Percentiles rank a stretch among this genome's conserved stretches.
Evolutionary conservation across 2,888 invertebrate genomes (phyloP).

Genomic region (Metalampra italica): DNA sequence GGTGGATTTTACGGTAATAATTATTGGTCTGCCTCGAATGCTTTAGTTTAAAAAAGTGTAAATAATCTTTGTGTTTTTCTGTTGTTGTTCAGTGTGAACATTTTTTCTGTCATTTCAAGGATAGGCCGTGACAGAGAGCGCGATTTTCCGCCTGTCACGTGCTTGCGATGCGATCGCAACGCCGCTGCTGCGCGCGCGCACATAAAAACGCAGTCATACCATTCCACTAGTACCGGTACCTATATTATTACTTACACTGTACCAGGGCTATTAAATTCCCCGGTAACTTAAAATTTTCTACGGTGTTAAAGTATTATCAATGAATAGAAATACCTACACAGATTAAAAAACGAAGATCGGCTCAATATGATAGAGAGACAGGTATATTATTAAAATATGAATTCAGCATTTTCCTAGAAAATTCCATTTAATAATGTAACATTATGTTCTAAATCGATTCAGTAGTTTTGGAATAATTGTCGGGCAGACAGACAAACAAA

Average conservation of each 20-base stretch:
- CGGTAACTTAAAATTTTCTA: too few relatives aligned
- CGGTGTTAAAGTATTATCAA: too few relatives aligned
- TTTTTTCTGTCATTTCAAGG: constrained; percentile 41
- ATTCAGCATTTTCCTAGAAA: too few relatives aligned
- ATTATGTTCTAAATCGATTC: too few relatives aligned
- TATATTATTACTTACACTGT: background rate
- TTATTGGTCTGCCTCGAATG: background rate
- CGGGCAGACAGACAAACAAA: too few relatives aligned
- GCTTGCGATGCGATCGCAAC: constrained; percentile 12
- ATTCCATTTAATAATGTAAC: too few relatives aligned
- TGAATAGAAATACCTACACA: too few relatives aligned
- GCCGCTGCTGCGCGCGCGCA: constrained; percentile 9
- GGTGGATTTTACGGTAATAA: background rate
- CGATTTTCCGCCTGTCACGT: constrained; percentile 38
- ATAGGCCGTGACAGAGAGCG: constrained; percentile 26
- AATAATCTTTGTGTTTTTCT: constrained; percentile 2
- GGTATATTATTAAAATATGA: too few relatives aligned
- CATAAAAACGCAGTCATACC: background rate
- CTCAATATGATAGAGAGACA: too few relatives aligned
- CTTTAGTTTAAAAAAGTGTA: background rate
- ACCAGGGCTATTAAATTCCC: too few relatives aligned
- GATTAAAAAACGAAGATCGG: too few relatives aligned
- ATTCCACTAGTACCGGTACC: background rate
- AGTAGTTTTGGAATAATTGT: too few relatives aligned
- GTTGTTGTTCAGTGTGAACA: constrained; percentile 12